These are phyloP conservation scores for Rugalucina vietnamica DNA, from an alignment of 2,888 invertebrate genomes.

Conservation along the genomic window DNA sequence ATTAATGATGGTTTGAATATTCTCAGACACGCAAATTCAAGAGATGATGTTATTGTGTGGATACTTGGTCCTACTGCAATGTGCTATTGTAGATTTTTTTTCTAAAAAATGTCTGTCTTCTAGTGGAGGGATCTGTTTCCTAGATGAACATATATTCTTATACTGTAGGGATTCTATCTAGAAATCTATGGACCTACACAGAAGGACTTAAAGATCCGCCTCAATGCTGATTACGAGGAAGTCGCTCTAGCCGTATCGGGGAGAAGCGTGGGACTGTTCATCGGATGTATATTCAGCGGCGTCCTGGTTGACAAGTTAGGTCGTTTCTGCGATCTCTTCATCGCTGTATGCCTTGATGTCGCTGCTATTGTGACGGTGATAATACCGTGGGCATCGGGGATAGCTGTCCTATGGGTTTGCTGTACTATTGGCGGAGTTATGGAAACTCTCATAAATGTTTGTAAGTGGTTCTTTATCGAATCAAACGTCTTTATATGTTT, in stretches of 20 bases:
- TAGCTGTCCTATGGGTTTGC: slow-evolving; percentile 54
- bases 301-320: slow-evolving; percentile 63
- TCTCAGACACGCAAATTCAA: too few relatives aligned
- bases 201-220: slow-evolving; percentile 65
- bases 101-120: too few relatives aligned
- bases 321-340: slow-evolving; percentile 59
- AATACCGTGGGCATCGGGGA: slow-evolving; percentile 54
- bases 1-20: too few relatives aligned
- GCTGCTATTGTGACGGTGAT: slow-evolving; percentile 54
- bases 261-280: slow-evolving; percentile 63
- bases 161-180: slow-evolving; percentile 64
- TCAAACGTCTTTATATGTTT: too few relatives aligned
- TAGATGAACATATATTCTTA: too few relatives aligned
- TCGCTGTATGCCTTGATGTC: slow-evolving; percentile 63
- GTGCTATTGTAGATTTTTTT: too few relatives aligned
- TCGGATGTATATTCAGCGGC: slow-evolving; percentile 50
- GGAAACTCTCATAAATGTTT: slow-evolving; percentile 70
- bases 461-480: slow-evolving; percentile 46
- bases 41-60: too few relatives aligned
- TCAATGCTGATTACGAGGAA: slow-evolving; percentile 66
- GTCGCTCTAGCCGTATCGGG: slow-evolving; percentile 66
- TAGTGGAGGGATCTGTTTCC: too few relatives aligned
- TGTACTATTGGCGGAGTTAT: slow-evolving; percentile 65
- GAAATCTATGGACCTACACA: slow-evolving; percentile 73
- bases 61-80: too few relatives aligned